Evolutionary conservation across 2,888 invertebrate genomes (phyloP).

Genomic region (Polymixis lichenea): DNA sequence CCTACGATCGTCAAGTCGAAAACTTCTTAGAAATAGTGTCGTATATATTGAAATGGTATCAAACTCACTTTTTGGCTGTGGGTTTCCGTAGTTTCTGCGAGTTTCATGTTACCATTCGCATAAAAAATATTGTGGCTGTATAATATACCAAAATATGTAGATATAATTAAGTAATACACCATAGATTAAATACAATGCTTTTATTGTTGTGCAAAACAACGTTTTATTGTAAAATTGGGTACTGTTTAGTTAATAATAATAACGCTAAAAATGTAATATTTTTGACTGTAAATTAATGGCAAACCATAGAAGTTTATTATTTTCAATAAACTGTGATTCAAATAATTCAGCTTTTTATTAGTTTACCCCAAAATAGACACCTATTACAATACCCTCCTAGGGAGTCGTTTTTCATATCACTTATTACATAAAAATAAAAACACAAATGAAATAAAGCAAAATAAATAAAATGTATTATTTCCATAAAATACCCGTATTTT

Average conservation of each 20-base stretch:
- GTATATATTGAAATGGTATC: constrained; percentile 45
- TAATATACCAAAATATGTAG: constrained; percentile 52
- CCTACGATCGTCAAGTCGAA: constrained; percentile 24
- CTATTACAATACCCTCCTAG: too few relatives aligned
- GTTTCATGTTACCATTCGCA: constrained; percentile 20
- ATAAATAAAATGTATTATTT: not conserved
- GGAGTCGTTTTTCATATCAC: not conserved
- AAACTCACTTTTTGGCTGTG: constrained; percentile 11
- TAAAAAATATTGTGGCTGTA: constrained; percentile 53
- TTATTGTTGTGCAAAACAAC: constrained; percentile 67
- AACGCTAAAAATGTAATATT: constrained; percentile 66
- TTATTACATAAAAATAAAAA: not conserved
- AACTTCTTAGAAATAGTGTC: constrained; percentile 24
- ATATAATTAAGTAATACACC: constrained; percentile 51
- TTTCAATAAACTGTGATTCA: constrained; percentile 88
- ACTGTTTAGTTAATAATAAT: constrained; percentile 60
- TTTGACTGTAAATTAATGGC: constrained; percentile 77
- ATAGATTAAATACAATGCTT: constrained; percentile 68
- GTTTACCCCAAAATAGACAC: not conserved
- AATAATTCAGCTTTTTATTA: constrained; percentile 63
- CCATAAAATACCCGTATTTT: not conserved
- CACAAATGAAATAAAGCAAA: not conserved
- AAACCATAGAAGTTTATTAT: constrained; percentile 83
- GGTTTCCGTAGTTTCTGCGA: constrained; percentile 11
- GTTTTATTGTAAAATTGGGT: constrained; percentile 64